Evolutionary conservation across 2,888 invertebrate species (phyloP), one percentile per base, ranked within the genome.

Genomic region (Drosophila quinaria): DNA sequence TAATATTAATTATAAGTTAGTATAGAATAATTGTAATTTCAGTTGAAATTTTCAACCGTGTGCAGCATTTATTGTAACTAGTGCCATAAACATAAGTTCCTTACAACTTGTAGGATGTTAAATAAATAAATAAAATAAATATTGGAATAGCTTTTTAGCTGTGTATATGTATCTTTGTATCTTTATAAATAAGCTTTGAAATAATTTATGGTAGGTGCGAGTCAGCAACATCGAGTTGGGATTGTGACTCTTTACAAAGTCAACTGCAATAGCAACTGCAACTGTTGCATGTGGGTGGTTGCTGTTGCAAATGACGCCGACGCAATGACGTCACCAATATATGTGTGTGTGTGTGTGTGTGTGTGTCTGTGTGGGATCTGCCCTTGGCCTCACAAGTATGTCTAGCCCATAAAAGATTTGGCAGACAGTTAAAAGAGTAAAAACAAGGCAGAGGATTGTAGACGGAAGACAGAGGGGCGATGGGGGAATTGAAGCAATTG

Each of bases 241-340:
- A 47, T 44, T 25, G 44, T 25, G 19, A 22, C 4, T n/a, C 6
- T 8, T 8, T 8, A 22, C 42, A 22, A 22, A 33, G 3, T 13
- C 17, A 44, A 9, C 41, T n/a, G 39, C 33, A 39, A 35, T 44
- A 33, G 50, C 37, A 49, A 50, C 50, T 44, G 69, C 52, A 64
- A 78, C 61, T 70, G 58, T 35, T 54, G 62, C 37, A 52, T 50
- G 55, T 50, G n/a, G n/a, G 59, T 37, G 49, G 37, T 42, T 39
- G 47, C 19, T 15, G 50, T 47, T 47, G 49, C 56, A 25, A 25
- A 4, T 72, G 46, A 46, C 50, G 56, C 56, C 56, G 41, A 61
- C 51, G 51, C 55, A 13, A 60, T 73, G 74, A 74, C 70, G 70
- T 74, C 74, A 74, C 15, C 42, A 52, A n/a, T 39, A n/a, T 52